These are phyloP conservation scores for Iguana delicatissima DNA, from an alignment of 2,797 vertebrate genomes.

Conservation along the genomic window DNA sequence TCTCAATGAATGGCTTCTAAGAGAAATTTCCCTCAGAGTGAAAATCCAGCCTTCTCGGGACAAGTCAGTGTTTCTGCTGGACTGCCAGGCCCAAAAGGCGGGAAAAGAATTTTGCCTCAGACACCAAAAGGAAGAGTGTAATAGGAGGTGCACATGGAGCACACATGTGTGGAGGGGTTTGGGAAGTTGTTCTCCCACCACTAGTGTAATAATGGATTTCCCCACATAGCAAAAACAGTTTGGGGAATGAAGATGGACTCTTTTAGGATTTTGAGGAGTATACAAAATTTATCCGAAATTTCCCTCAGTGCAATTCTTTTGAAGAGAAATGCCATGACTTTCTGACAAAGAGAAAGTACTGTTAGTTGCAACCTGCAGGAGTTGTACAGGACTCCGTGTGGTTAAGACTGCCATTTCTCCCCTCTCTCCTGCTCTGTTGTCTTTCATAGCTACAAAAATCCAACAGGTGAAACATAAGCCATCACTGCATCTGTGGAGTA, in stretches of 20 bases:
- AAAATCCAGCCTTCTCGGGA: background rate
- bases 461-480: background rate
- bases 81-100: background rate
- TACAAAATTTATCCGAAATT: background rate
- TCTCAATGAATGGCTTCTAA: background rate
- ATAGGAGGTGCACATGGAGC: background rate
- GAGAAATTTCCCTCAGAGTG: background rate
- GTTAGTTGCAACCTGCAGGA: background rate
- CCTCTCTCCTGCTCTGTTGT: background rate
- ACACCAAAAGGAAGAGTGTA: background rate
- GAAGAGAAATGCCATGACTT: background rate
- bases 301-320: background rate
- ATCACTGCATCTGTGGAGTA: background rate
- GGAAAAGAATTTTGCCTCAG: background rate
- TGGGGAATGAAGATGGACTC: background rate
- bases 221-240: background rate
- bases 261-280: background rate
- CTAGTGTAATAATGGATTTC: background rate
- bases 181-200: rapidly evolving
- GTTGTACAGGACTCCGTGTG: too few species aligned
- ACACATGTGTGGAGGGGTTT: background rate
- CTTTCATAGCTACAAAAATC: background rate
- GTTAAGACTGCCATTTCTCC: background rate
- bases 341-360: background rate
- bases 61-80: background rate